Conservation (phyloP, 2,888 invertebrate genomes). For the Watsonalla binaria region DNA sequence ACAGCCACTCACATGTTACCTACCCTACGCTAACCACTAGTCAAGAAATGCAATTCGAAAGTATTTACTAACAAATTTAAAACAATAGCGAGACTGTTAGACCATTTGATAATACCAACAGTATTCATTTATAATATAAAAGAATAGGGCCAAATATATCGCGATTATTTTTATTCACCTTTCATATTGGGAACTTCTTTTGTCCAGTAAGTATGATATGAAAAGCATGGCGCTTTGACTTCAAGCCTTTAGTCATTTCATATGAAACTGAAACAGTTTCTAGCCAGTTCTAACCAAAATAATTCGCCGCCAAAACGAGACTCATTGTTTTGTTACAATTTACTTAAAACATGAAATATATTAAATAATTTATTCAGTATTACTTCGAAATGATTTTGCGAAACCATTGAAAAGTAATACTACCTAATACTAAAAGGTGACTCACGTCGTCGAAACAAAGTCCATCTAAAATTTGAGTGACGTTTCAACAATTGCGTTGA, state of each 20-base stretch:
- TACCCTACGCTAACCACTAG: neutral
- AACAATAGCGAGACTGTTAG: neutral
- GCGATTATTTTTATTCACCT: too few relatives aligned
- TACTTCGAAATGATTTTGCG: neutral
- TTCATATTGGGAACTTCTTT: too few relatives aligned
- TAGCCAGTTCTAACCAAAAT: neutral
- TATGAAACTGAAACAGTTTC: neutral
- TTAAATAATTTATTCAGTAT: neutral
- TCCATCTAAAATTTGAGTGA: too few relatives aligned
- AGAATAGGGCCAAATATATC: too few relatives aligned
- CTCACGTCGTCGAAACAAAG: neutral
- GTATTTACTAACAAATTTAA: neutral
- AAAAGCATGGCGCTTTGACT: too few relatives aligned
- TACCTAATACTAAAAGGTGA: neutral
- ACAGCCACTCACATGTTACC: neutral
- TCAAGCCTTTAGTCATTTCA: neutral
- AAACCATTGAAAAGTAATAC: neutral
- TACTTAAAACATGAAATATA: neutral
- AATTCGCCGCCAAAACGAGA: constrained; percentile 2
- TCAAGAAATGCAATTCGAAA: constrained; percentile 1
- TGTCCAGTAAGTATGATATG: too few relatives aligned
- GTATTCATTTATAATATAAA: too few relatives aligned
- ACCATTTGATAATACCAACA: neutral
- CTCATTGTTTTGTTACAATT: neutral
- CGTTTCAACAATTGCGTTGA: neutral